phyloP scores from a whole-genome alignment of 2,888 invertebrate species.

The Ichneumoninae sp. region DNA sequence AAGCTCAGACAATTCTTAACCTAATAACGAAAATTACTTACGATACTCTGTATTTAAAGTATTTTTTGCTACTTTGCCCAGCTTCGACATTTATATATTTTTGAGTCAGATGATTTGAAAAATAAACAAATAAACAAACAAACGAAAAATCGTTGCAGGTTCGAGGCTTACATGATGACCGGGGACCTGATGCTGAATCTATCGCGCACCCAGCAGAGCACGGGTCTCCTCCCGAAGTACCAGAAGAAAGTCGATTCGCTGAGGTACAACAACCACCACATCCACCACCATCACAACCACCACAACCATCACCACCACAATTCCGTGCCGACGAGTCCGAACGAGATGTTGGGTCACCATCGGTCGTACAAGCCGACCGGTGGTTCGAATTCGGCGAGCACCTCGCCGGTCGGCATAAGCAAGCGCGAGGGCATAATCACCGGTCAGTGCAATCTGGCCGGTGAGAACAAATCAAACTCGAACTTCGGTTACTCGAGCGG shows the following conservation, averaged over 20 bases:
- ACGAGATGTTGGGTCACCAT: slow-evolving; percentile 88
- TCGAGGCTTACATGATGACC: slow-evolving; percentile 99
- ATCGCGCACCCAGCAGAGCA: slow-evolving; percentile 91
- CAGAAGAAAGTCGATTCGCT: slow-evolving; percentile 87
- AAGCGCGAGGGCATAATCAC: slow-evolving; percentile 84
- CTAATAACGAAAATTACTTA: too few species aligned
- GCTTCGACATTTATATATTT: neutral
- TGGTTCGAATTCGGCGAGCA: slow-evolving; percentile 85
- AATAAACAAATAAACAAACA: neutral
- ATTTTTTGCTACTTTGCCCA: too few species aligned
- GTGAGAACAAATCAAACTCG: slow-evolving; percentile 70
- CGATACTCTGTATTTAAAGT: too few species aligned
- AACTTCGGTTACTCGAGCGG: slow-evolving; percentile 83
- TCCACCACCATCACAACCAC: slow-evolving; percentile 85
- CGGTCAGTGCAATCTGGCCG: slow-evolving; percentile 69
- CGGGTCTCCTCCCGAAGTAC: slow-evolving; percentile 87
- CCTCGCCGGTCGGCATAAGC: slow-evolving; percentile 86
- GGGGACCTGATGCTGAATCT: slow-evolving; percentile 98
- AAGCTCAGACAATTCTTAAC: too few species aligned
- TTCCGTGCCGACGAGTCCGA: slow-evolving; percentile 90
- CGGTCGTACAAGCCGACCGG: slow-evolving; percentile 80
- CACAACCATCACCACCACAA: slow-evolving; percentile 85
- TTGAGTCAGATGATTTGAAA: neutral
- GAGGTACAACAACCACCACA: slow-evolving; percentile 87
- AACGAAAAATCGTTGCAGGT: slow-evolving; percentile 85